Evolutionary conservation across 2,888 invertebrate genomes (phyloP), one percentile per base, ranked within the genome.

Genomic region (Meiosimyza platycephala): DNA sequence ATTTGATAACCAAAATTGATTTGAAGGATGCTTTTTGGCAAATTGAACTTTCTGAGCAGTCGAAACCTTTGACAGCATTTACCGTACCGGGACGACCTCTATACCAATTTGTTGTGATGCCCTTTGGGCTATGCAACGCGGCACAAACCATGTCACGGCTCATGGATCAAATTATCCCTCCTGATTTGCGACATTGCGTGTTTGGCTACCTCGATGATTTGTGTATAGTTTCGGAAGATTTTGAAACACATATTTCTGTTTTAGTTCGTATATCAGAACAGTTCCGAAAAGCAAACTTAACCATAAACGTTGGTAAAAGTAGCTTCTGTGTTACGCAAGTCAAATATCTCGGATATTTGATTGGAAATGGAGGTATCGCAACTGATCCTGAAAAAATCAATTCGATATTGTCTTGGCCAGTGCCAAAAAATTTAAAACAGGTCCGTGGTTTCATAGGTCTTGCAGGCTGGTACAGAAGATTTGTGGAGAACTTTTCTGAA

Each of bases 381-480:
- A 69, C 74, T 1, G 76, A 76, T 16, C 68, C 74, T 13, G 70
- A 69, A 0, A 72, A 74, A 54, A 48, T 75, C 3, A 28, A 57
- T 13, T 57, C 66, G 0, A 72, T 72, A 2, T 3, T 63, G 3
- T 16, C 67, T n/a, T 75, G 71, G 66, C 78, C 78, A 1, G 13
- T 66, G 4, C 78, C 78, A n/a, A 76, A 73, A 51, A 72, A 69
- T 2, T 13, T 72, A 13, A 76, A 75, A 55, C 76, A 79, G 28
- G 76, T 78, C 0, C 47, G 77, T 5, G 72, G 77, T 28, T 76
- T 79, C 59, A 60, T 79, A 33, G 77, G 78, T 0, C 55, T 78
- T 52, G 74, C 77, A 6, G 77, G 78, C 0, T 79, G 76, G 77
- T 77, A 76, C 50, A 52, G 76, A 1, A 59, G 77, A 11, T 79